Conservation (phyloP, 2,888 invertebrate species). For the Spicauda simplicius region DNA sequence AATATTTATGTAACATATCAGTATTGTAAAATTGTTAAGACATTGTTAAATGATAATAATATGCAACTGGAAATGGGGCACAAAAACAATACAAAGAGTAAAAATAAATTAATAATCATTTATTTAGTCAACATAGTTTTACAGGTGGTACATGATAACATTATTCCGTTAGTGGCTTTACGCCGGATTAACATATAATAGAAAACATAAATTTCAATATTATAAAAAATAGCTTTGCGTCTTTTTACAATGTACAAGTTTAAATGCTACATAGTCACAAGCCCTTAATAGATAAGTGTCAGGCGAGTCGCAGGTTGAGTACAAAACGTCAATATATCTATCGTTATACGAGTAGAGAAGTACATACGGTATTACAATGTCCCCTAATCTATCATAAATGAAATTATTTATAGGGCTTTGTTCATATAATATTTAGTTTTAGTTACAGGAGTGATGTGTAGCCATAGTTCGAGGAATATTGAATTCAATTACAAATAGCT, state of each 20-base stretch:
- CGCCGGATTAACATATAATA: slow-evolving; percentile 53
- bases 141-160: slow-evolving; percentile 55
- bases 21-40: too few relatives aligned
- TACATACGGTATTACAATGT: background rate
- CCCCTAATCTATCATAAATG: background rate
- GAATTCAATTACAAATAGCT: too few relatives aligned
- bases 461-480: too few relatives aligned
- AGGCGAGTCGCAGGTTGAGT: slow-evolving; percentile 7
- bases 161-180: slow-evolving; percentile 53
- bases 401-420: too few relatives aligned
- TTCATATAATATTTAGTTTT: too few relatives aligned
- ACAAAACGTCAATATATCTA: slow-evolving; percentile 3
- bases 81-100: background rate
- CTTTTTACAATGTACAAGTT: slow-evolving; percentile 54
- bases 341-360: background rate
- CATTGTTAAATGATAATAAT: too few relatives aligned
- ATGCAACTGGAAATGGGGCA: too few relatives aligned
- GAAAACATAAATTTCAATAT: slow-evolving; percentile 62
- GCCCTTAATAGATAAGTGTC: slow-evolving; percentile 28
- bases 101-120: slow-evolving; percentile 58
- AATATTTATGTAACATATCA: too few relatives aligned
- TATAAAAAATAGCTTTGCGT: slow-evolving; percentile 73
- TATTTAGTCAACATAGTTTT: slow-evolving; percentile 72
- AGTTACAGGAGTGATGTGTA: too few relatives aligned
- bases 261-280: slow-evolving; percentile 38